These are phyloP conservation scores for Campaea margaritaria DNA, from an alignment of 2,888 invertebrate species.

Conservation along the genomic window DNA sequence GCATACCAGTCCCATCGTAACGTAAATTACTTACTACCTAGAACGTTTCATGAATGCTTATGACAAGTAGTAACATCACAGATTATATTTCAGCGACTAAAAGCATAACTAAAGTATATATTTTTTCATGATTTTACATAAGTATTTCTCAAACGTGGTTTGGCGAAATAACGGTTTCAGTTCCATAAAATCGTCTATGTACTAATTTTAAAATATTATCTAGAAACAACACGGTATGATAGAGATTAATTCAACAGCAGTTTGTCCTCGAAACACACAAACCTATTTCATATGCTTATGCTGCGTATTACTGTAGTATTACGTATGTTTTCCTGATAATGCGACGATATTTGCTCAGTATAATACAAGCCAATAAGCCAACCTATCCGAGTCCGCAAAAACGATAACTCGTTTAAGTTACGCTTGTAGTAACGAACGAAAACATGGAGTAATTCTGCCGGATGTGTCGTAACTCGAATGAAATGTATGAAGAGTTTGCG, in stretches of 20 bases:
- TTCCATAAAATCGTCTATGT: background rate
- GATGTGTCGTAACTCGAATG: constrained; percentile 35
- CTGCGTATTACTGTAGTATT: no score
- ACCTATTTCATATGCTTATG: constrained; percentile 45
- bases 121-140: no score
- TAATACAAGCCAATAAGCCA: constrained; percentile 37
- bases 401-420: constrained; percentile 10
- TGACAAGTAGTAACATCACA: no score
- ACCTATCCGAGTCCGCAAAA: constrained; percentile 28
- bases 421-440: constrained; percentile 10
- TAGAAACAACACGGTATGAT: constrained; percentile 1
- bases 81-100: no score
- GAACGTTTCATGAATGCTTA: no score
- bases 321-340: constrained; percentile 55
- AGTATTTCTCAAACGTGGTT: no score
- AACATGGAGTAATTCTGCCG: constrained; percentile 28
- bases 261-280: constrained; percentile 58
- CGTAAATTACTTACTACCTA: no score
- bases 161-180: no score
- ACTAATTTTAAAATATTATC: background rate
- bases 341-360: constrained; percentile 46
- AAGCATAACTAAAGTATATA: no score
- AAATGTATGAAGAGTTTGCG: constrained; percentile 38
- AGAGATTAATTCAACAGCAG: constrained; percentile 46
- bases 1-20: no score